Evolutionary conservation across 2,888 invertebrate species (phyloP), one percentile per base, ranked within the genome.

Genomic region (Thecophora atra): DNA sequence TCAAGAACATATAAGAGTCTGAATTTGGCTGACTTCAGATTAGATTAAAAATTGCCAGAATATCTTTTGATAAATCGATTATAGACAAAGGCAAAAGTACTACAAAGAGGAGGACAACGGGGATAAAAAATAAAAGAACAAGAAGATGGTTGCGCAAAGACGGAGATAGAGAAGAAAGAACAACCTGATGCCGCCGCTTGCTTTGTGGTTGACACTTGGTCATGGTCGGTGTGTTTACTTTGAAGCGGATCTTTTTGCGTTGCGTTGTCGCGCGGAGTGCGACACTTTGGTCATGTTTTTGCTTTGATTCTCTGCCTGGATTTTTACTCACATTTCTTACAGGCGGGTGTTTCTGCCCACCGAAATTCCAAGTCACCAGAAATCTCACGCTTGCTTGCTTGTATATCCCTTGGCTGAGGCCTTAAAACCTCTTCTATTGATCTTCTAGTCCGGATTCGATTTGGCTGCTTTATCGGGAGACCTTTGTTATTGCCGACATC

Each of bases 21-120:
- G 24, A 67, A 30, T 52, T 62, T 42, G 30, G 30, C 70, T 62
- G 70, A 70, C 63, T 70, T 62, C 63, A 44, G 63, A 70, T 70
- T 70, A 30, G 62, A 70, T 70, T 37, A 52, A 47, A 64, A 65
- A 65, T 47, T 65, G 64, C 58, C n/a, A 30, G 52, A 42, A 24
- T 15, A 44, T 26, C 26, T 76, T 79, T 82, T 82, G 79, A 81
- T 82, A 83, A 82, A 82, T 83, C 83, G 81, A 82, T 81, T 82
- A 83, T 78, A 78, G 79, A 69, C 81, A 78, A 79, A 80, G 77
- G 78, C 78, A 68, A 70, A 64, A 51, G 17, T 51, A n/a, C 17
- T 65, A 17, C 52, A 30, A n/a, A 66, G 26, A 30, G 19, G 13
- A 15, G 30, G n/a, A 21, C 28, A 28, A 21, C 30, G n/a, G 30